Conservation (phyloP, 1,140 invertebrate genomes). For the Hirudo medicinalis region DNA sequence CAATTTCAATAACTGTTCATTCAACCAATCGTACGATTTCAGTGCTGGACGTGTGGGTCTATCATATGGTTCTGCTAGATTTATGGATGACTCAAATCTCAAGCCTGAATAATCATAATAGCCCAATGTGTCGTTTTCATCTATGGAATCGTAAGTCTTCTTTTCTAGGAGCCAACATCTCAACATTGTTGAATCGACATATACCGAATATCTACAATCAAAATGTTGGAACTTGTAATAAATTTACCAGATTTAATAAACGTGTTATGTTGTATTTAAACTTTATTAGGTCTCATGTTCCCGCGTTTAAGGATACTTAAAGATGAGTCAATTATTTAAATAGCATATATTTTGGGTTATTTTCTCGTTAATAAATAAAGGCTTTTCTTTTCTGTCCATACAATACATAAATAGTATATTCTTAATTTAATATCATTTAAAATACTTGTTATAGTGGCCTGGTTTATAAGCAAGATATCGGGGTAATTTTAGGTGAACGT, state of each 20-base stretch:
- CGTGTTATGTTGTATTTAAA: not conserved
- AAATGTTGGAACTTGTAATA: no score
- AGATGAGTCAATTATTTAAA: no score
- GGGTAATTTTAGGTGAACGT: not conserved
- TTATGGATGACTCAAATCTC: not conserved
- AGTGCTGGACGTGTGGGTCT: not conserved
- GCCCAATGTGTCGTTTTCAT: not conserved
- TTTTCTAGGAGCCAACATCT: conserved; percentile 3
- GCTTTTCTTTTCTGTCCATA: not conserved
- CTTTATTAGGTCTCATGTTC: no score
- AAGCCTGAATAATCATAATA: conserved; percentile 5
- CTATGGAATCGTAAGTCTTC: not conserved
- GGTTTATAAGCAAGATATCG: conserved; percentile 13
- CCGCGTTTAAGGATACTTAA: no score
- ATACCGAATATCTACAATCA: conserved; percentile 12
- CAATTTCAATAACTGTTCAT: not conserved
- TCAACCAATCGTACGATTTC: not conserved
- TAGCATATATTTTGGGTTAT: no score
- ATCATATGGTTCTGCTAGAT: not conserved
- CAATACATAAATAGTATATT: not conserved
- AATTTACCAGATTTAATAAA: no score
- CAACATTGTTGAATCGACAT: not conserved
- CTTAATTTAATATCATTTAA: not conserved
- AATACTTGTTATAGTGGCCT: not conserved
- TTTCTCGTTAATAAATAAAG: not conserved